These are phyloP conservation scores for Chrysocyon brachyurus DNA, from an alignment of 2,797 vertebrate genomes.

Conservation along the genomic window DNA sequence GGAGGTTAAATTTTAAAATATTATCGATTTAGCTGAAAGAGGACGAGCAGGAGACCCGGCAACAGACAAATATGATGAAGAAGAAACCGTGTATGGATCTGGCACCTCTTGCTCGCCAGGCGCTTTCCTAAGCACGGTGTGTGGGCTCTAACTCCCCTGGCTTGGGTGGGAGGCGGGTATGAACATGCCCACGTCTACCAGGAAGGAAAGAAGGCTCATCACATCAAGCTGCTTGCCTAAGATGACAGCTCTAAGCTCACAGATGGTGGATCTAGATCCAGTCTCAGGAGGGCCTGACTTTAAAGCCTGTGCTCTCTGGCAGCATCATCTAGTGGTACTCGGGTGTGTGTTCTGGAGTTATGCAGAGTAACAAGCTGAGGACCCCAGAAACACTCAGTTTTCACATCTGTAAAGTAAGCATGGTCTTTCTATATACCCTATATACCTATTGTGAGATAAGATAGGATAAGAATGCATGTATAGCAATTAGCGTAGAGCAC, in stretches of 20 bases:
- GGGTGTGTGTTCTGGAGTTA: not conserved
- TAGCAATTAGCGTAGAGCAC: too few relatives aligned
- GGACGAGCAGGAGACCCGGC: not conserved
- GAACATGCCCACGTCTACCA: not conserved
- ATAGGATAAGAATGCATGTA: not conserved
- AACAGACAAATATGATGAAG: not conserved
- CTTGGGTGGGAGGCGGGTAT: not conserved
- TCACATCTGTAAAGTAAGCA: not conserved
- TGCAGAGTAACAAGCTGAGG: not conserved
- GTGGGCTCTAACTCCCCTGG: accelerated
- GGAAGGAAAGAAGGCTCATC: not conserved
- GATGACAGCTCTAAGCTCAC: accelerated
- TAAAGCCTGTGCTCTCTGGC: not conserved
- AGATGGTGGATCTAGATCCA: not conserved
- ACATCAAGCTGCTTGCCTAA: not conserved
- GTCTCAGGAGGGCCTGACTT: accelerated
- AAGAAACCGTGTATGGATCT: accelerated
- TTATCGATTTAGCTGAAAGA: not conserved
- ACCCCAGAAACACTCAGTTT: not conserved
- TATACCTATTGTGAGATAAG: not conserved
- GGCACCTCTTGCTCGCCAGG: accelerated
- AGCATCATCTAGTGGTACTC: too few relatives aligned
- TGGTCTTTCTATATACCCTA: not conserved
- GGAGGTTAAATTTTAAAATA: not conserved
- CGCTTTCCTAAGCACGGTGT: accelerated